A percentile compares a stretch with the other conserved stretches of the same genome.
These are phyloP conservation scores for Megalops cyprinoides DNA, from an alignment of 2,797 vertebrate species.

Conservation along the genomic window DNA sequence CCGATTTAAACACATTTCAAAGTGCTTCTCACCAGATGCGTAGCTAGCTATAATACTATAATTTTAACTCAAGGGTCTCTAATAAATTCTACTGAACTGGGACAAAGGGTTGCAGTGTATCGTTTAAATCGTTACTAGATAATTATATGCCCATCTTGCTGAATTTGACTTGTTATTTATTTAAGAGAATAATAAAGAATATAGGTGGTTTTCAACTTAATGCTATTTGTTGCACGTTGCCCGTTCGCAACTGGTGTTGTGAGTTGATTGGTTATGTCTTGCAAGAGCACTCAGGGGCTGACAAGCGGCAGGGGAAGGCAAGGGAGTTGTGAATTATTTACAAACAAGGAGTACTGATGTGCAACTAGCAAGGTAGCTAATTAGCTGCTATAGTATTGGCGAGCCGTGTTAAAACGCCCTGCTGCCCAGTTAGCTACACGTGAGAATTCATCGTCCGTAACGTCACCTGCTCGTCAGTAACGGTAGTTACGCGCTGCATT, in stretches of 20 bases:
- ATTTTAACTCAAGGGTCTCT: too few species aligned
- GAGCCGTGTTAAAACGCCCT: too few species aligned
- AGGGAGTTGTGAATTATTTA: slow-evolving; percentile 41
- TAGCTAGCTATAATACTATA: too few species aligned
- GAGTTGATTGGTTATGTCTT: slow-evolving; percentile 27
- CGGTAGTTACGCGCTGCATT: too few species aligned
- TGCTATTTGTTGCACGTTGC: background rate
- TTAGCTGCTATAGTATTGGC: background rate
- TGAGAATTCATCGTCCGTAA: background rate
- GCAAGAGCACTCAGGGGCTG: slow-evolving; percentile 9
- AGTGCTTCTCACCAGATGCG: too few species aligned
- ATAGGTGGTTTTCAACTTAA: background rate
- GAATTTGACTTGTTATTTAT: background rate
- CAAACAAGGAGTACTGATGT: slow-evolving; percentile 26
- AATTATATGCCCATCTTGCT: too few species aligned
- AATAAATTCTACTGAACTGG: too few species aligned
- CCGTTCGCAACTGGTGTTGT: slow-evolving; percentile 15
- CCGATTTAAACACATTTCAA: too few species aligned
- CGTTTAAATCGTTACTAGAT: too few species aligned
- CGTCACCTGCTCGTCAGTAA: background rate
- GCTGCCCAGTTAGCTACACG: too few species aligned
- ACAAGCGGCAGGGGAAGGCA: background rate
- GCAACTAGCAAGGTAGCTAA: too few species aligned
- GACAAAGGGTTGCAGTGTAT: too few species aligned
- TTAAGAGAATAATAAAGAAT: background rate